phyloP scores from a whole-genome alignment of 2,888 invertebrate genomes.

The Choreutis nemorana region DNA sequence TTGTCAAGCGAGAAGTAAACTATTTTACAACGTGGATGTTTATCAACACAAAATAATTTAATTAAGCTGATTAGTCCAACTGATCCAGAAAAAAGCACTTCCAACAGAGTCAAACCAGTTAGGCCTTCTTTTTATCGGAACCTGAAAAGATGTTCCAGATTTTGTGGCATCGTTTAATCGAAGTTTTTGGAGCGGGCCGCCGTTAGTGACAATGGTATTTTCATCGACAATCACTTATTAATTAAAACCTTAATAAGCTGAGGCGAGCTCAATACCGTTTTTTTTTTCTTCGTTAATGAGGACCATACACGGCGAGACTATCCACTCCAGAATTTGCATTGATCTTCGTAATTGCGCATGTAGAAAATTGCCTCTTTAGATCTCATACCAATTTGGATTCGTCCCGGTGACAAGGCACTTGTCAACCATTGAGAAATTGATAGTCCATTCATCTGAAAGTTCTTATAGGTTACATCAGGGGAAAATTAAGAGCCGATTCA shows the following conservation, averaged over 20 bases:
- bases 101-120: too few species aligned
- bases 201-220: conserved; percentile 1
- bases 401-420: conserved; percentile 10
- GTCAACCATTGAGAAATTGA: conserved; percentile 28
- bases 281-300: conserved; percentile 46
- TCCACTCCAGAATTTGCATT: conserved; percentile 52
- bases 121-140: too few species aligned
- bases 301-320: conserved; percentile 38
- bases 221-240: conserved; percentile 24
- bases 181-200: conserved; percentile 1
- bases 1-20: too few species aligned
- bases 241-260: conserved; percentile 33
- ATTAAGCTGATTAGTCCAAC: too few species aligned
- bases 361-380: conserved; percentile 24
- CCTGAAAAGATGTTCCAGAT: conserved; percentile 3
- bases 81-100: too few species aligned
- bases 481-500: too few species aligned
- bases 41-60: too few species aligned
- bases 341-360: conserved; percentile 30
- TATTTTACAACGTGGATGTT: too few species aligned
- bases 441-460: conserved; percentile 26
- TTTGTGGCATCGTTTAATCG: conserved; percentile 1
- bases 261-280: conserved; percentile 31
- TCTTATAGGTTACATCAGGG: conserved; percentile 15
- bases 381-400: conserved; percentile 22